phyloP scores from a whole-genome alignment of 2,113 vertebrate species.

The Chloebia gouldiae region DNA sequence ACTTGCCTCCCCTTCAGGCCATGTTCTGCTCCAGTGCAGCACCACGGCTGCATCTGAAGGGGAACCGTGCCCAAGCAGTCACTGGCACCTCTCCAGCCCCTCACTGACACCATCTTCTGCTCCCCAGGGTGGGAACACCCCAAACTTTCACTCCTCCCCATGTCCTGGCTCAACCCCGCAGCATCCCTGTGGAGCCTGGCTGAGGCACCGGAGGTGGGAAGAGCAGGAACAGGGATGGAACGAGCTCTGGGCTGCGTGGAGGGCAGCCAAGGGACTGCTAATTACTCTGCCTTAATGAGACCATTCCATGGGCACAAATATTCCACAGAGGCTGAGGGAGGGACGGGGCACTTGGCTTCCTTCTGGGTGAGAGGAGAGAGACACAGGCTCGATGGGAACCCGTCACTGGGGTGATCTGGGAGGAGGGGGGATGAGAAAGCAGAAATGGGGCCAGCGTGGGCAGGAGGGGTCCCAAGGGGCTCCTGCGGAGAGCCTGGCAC shows the following conservation, averaged over 20 bases:
- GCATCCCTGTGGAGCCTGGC: background rate
- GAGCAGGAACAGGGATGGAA: background rate
- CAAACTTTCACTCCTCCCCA: background rate
- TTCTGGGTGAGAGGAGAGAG: conserved; percentile 28
- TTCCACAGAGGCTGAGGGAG: background rate
- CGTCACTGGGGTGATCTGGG: background rate
- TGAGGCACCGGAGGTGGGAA: background rate
- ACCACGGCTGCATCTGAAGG: background rate
- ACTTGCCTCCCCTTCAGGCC: background rate
- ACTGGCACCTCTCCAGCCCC: background rate
- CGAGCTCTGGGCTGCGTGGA: background rate
- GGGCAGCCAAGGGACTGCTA: conserved; percentile 51
- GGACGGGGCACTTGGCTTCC: background rate
- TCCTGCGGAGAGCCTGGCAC: fast-evolving
- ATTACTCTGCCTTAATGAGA: conserved; percentile 57
- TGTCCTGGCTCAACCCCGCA: background rate
- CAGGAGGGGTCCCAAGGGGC: background rate
- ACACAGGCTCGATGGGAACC: background rate
- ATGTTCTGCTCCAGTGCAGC: background rate
- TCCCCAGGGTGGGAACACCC: background rate
- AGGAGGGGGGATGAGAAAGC: background rate
- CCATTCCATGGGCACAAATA: background rate
- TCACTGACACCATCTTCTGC: background rate
- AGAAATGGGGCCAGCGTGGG: background rate
- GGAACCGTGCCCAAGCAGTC: fast-evolving